Evolutionary conservation across 2,113 vertebrate genomes (phyloP), one percentile per base, ranked within the genome.

Genomic region (Siniperca knerii): DNA sequence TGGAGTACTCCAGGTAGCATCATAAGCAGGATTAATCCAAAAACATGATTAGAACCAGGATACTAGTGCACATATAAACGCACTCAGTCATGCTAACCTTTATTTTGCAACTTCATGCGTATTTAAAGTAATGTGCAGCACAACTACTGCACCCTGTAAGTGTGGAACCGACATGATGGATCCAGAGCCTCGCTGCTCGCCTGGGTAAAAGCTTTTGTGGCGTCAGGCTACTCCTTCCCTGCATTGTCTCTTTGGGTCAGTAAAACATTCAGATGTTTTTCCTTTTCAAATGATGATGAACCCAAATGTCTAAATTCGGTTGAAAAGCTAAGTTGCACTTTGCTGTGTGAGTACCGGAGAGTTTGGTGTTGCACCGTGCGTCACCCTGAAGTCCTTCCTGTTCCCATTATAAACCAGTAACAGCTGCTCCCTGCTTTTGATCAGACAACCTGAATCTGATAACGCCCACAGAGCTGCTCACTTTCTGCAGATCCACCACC

Each of bases 341-440:
- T 40, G 44, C n/a, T 35, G 46, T 33, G 46, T 11, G 58, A 46
- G 68, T 35, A 2, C 29, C 16, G 1, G 33, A 35, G n/a, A 75
- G 48, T 65, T 65, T 16, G 18, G 3, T 6, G 48, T 7, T 46
- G n/a, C 33, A 12, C 68, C 0, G 20, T 0, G 46, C 3, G 0
- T 64, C 67, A 20, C 64, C 80, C 75, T 8, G 8, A 42, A 46
- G 75, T 82, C 21, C 69, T 64, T 73, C 75, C 48, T 48, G 44
- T 57, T 48, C 80, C 23, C 61, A 35, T 40, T 10, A 61, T 52
- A 57, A 74, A 86, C 23, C 46, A 64, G 77, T 58, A 55, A 9
- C 71, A 73, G 72, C 61, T 82, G 88, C 82, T 52, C 35, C n/a
- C 72, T 68, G 88, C 66, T 58, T 82, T 74, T 68, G 29, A 87